Evolutionary conservation across 2,113 vertebrate species (phyloP), one percentile per base, ranked within the genome.

Genomic region (Gopherus flavomarginatus): DNA sequence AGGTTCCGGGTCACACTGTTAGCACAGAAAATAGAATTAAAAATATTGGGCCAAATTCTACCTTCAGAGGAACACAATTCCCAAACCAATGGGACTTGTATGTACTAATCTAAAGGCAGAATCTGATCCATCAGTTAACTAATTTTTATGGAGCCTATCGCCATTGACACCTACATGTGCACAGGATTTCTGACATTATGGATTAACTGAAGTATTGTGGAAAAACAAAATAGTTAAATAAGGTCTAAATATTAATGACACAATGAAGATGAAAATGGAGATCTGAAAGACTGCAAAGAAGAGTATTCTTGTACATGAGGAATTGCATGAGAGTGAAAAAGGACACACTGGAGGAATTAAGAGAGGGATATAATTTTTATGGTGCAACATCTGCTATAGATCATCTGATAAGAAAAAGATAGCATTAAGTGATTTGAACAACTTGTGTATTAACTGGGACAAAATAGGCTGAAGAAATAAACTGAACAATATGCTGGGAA

Each of bases 1-100:
- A 94, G 2, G 29, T 65, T 89, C 85, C 96, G 50, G 17, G 54
- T 90, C 50, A 95, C n/a, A 86, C 47, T 94, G 62, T 93, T 94
- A 42, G 17, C 54, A 92, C 8, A 59, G n/a, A 95, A 96, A 95
- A 90, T 81, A 92, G 57, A 93, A 82, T 90, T 93, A 86, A 96
- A 78, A n/a, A 59, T 62, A 47, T 83, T 87, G 59, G 85, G 88
- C 8, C 22, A 42, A 90, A 88, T 88, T 53, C 27, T 47, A 78
- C 54, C 88, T 53, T 79, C 2, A 81, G 79, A 83, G 90, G 81
- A 94, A 86, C 47, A 92, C 3, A 77, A 75, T 49, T 94, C 44
- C 77, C 57, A 93, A 94, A 90, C 59, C 84, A 96, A 85, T 16
- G 22, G n/a, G 52, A 75, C 47, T 93, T 54, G n/a, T 26, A 44